Percentiles rank a stretch among this genome's conserved stretches.
These are phyloP conservation scores for Dryobotodes eremita DNA, from an alignment of 2,888 invertebrate genomes.

Conservation along the genomic window DNA sequence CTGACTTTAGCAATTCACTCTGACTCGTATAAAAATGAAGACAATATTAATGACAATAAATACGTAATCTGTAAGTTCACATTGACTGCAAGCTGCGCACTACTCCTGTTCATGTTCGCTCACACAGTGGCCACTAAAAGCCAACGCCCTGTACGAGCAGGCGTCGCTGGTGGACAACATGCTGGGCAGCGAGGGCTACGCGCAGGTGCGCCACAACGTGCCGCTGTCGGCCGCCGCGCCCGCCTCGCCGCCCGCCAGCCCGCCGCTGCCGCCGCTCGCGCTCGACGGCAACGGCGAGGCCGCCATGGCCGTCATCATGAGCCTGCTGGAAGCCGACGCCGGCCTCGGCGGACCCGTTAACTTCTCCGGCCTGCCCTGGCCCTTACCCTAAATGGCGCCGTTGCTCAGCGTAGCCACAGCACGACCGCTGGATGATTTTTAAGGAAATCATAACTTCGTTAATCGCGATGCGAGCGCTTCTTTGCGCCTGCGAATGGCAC, in stretches of 20 bases:
- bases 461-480: neutral
- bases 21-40: neutral
- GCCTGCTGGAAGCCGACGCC: constrained; percentile 96
- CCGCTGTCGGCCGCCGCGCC: constrained; percentile 76
- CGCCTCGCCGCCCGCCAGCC: constrained; percentile 70
- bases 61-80: neutral
- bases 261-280: constrained; percentile 76
- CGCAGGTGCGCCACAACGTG: constrained; percentile 82
- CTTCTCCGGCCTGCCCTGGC: constrained; percentile 96
- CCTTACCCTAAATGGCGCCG: constrained; percentile 90
- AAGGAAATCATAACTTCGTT: constrained; percentile 4
- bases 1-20: neutral
- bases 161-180: constrained; percentile 78
- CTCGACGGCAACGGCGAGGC: constrained; percentile 96
- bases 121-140: constrained; percentile 64
- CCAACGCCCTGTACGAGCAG: constrained; percentile 68
- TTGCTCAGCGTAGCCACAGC: neutral
- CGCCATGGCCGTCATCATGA: constrained; percentile 98
- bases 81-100: neutral
- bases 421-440: neutral
- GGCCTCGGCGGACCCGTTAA: constrained; percentile 97
- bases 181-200: constrained; percentile 73
- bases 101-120: constrained; percentile 24
- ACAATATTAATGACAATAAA: neutral
- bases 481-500: neutral